A percentile compares a stretch with the other conserved stretches of the same genome.
Conservation (phyloP, 1,140 invertebrate genomes). For the Arion vulgaris region DNA sequence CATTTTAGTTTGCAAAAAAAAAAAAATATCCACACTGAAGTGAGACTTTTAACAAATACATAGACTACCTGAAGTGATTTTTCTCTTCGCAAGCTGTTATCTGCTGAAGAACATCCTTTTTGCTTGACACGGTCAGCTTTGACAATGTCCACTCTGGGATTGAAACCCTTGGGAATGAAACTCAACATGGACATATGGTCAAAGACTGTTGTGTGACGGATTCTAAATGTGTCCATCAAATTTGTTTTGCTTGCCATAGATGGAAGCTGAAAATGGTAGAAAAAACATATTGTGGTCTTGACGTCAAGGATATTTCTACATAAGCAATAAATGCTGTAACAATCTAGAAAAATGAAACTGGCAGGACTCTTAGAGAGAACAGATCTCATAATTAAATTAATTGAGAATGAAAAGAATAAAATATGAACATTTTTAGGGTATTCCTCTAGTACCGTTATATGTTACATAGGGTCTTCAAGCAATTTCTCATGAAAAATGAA, state of each 20-base stretch:
- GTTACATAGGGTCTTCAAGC: too few species aligned
- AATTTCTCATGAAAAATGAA: too few species aligned
- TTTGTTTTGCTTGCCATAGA: constrained; percentile 52
- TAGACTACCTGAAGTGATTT: neutral
- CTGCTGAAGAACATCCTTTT: neutral
- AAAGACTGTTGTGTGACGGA: constrained; percentile 58
- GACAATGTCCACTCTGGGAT: constrained; percentile 59
- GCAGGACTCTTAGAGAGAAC: too few species aligned
- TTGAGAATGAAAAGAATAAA: too few species aligned
- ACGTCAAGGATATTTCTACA: neutral
- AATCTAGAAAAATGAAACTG: too few species aligned
- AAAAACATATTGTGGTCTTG: neutral
- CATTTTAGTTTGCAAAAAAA: too few species aligned
- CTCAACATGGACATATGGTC: constrained; percentile 63
- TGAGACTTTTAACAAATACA: too few species aligned
- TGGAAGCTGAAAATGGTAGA: constrained; percentile 50
- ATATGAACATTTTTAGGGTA: too few species aligned
- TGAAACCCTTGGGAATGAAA: constrained; percentile 68
- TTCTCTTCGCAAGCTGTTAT: neutral
- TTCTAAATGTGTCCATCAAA: constrained; percentile 66
- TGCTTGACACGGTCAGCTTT: constrained; percentile 50
- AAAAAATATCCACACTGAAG: too few species aligned
- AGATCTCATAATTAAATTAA: too few species aligned
- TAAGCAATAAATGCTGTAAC: too few species aligned
- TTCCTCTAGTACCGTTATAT: too few species aligned